phyloP scores from a whole-genome alignment of 2,888 invertebrate species.

The Hyles lineata region DNA sequence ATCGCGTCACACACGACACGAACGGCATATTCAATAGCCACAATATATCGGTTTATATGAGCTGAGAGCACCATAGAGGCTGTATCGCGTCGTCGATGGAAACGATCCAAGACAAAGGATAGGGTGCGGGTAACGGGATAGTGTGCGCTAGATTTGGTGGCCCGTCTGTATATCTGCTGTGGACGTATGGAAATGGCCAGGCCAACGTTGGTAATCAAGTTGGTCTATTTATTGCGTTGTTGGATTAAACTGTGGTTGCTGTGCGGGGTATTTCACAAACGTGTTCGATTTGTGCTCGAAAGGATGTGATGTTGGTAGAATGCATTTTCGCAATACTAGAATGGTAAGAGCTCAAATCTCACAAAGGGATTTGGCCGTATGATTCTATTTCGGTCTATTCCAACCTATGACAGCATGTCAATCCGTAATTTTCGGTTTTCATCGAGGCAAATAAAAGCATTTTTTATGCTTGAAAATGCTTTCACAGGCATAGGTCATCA shows the following conservation, averaged over 20 bases:
- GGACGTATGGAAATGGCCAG: slow-evolving; percentile 16
- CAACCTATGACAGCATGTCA: no score
- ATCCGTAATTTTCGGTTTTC: no score
- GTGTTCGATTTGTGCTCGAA: not conserved
- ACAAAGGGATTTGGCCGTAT: no score
- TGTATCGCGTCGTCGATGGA: slow-evolving; percentile 17
- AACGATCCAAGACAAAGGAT: slow-evolving; percentile 23
- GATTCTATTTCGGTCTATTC: no score
- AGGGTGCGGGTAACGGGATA: slow-evolving; percentile 10
- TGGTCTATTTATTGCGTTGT: not conserved
- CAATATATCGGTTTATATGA: slow-evolving; percentile 29
- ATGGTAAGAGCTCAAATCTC: no score
- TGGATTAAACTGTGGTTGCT: not conserved
- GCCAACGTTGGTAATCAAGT: not conserved
- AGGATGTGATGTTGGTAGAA: not conserved
- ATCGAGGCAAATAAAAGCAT: no score
- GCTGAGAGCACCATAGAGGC: slow-evolving; percentile 5
- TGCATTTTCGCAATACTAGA: not conserved
- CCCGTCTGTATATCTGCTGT: not conserved
- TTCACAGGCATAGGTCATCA: no score
- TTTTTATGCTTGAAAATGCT: no score
- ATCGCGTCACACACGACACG: slow-evolving; percentile 48
- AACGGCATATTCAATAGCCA: slow-evolving; percentile 51
- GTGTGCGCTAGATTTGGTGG: slow-evolving; percentile 15
- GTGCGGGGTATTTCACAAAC: not conserved